phyloP scores from a whole-genome alignment of 2,888 invertebrate genomes.

The Agrilus mali region DNA sequence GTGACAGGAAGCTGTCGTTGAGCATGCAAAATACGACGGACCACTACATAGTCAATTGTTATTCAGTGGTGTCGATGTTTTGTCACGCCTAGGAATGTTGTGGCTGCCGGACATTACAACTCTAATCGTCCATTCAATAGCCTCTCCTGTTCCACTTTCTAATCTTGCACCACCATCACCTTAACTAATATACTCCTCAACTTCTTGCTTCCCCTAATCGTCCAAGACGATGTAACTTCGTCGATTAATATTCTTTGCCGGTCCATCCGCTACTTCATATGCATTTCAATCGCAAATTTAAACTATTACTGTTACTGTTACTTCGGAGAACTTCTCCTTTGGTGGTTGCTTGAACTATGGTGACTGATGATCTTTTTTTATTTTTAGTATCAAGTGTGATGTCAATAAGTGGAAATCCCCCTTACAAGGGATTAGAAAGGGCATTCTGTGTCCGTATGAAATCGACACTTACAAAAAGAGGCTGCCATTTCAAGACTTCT shows the following conservation, averaged over 20 bases:
- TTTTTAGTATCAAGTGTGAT: slow-evolving; percentile 68
- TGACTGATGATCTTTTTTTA: not conserved
- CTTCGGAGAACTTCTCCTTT: no score
- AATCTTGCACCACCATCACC: slow-evolving; percentile 2
- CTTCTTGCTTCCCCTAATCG: no score
- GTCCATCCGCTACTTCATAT: no score
- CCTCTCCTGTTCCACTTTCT: slow-evolving; percentile 9
- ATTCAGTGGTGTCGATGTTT: slow-evolving; percentile 27
- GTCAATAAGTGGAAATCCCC: slow-evolving; percentile 51
- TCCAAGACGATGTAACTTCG: no score
- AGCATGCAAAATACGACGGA: slow-evolving; percentile 26
- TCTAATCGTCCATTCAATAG: slow-evolving; percentile 18
- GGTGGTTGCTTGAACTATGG: no score
- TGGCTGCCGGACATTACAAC: slow-evolving; percentile 18
- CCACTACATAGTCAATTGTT: slow-evolving; percentile 32
- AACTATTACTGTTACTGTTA: no score
- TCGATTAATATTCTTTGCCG: no score
- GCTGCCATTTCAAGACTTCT: slow-evolving; percentile 93
- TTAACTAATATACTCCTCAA: no score
- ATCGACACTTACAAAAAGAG: slow-evolving; percentile 91
- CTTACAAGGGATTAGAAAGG: slow-evolving; percentile 76
- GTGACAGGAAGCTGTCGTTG: slow-evolving; percentile 31
- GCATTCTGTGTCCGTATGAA: slow-evolving; percentile 96
- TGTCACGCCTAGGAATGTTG: slow-evolving; percentile 33
- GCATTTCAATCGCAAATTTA: no score